Base-by-base conservation (phyloP, 2,113 vertebrate species). In the Pterocles gutturalis region DNA sequence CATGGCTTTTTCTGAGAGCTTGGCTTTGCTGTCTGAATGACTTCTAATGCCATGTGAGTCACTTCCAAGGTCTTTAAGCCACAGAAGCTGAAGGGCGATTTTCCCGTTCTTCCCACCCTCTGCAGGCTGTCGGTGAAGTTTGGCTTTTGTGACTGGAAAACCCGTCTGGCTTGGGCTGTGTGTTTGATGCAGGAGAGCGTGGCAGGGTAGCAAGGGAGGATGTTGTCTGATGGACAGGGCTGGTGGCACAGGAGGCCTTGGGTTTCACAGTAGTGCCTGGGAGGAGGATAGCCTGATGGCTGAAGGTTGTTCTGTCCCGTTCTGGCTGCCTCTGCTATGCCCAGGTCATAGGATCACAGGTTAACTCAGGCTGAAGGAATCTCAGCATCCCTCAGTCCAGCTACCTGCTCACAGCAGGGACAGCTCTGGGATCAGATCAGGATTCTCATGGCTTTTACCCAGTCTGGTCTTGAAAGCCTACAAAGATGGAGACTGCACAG, bases 141-240 rank as follows among this genome's bases (percentile, higher is more conserved):
- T 51, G 38, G 15, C 5, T 79, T 64, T 34, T 26, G 26, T 69
- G 41, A 26, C 43, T 89, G 2, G 3, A 22, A 72, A 49, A 34
- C 1, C 0, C 1, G 0, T 73, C 54, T 70, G 8, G 1, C 46
- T 54, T 60, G 54, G 51, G 46, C 57, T 1, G 1, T 10, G 17
- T 2, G 11, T 82, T 28, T n/a, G 19, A 4, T 1, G 13, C 53
- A 51, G 26, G 26, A 71, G 29, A 8, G 12, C 6, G 5, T 0
- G 1, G 36, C 33, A 51, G n/a, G 9, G 36, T 25, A 21, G 25
- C 16, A 11, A 26, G 38, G 38, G 9, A 28, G 29, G 43, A 7
- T 0, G 0, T 5, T 82, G n/a, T 22, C 43, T 43, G n/a, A 4
- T 19, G 53, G 60, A 28, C 13, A 19, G n/a, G 43, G 13, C 3